A percentile compares a stretch with the other conserved stretches of the same genome.
Conservation (phyloP, 2,888 invertebrate species). For the Brachylomia viminalis region DNA sequence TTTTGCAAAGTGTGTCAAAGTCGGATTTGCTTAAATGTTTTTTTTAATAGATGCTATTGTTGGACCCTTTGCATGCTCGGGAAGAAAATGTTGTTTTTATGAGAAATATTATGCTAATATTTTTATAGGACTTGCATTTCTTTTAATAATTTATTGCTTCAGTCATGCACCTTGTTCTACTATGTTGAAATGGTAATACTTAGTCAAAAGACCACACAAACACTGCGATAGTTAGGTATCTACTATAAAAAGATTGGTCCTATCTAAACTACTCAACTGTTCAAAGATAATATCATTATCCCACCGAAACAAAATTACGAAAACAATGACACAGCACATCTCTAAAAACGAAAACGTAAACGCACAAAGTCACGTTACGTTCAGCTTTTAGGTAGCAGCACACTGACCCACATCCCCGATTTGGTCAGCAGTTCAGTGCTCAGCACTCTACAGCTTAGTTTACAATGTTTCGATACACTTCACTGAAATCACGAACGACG, state of each 20-base stretch:
- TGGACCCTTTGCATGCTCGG: conserved; percentile 52
- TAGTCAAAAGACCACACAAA: background rate
- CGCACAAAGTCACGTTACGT: conserved; percentile 41
- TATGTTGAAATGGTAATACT: background rate
- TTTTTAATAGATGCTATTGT: conserved; percentile 49
- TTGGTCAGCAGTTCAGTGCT: conserved; percentile 65
- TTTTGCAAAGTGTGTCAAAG: conserved; percentile 74
- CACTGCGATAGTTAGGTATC: background rate
- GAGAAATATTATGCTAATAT: conserved; percentile 57
- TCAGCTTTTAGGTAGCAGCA: conserved; percentile 27
- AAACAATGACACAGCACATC: conserved; percentile 28
- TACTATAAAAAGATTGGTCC: background rate
- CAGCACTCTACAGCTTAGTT: conserved; percentile 23
- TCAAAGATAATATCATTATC: background rate
- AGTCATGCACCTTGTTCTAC: conserved; percentile 41
- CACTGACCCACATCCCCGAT: conserved; percentile 82
- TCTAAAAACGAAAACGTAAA: conserved; percentile 32
- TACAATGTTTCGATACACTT: conserved; percentile 59
- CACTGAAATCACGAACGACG: conserved; percentile 73
- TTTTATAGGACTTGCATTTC: conserved; percentile 49
- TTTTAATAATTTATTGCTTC: conserved; percentile 52
- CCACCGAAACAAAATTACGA: conserved; percentile 1
- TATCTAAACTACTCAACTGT: background rate
- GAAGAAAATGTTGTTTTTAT: conserved; percentile 55
- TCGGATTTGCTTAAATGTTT: conserved; percentile 46